Percentiles rank a stretch among this genome's conserved stretches.
These are phyloP conservation scores for Octonoba sinensis DNA, from an alignment of 2,888 invertebrate species.

Conservation along the genomic window DNA sequence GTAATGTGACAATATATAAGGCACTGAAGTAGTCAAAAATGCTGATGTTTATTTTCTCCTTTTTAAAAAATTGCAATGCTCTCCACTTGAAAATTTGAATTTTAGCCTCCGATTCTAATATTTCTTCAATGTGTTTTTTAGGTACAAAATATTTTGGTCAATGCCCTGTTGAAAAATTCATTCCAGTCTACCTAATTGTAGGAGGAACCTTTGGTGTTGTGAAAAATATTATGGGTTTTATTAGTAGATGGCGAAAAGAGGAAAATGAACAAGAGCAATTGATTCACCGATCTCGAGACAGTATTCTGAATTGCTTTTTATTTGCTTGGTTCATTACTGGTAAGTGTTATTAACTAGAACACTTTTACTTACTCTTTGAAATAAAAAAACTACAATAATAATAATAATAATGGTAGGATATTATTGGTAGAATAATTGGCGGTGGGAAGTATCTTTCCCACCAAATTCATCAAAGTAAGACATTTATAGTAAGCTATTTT, in stretches of 20 bases:
- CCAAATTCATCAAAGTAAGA: too few relatives aligned
- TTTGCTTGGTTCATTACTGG: slow-evolving; percentile 81
- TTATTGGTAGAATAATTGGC: too few relatives aligned
- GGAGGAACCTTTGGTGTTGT: slow-evolving; percentile 78
- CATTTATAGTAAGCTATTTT: too few relatives aligned
- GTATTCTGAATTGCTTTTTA: slow-evolving; percentile 76
- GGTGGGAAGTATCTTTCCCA: too few relatives aligned
- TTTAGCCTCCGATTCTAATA: not conserved
- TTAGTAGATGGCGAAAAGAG: slow-evolving; percentile 74
- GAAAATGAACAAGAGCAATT: slow-evolving; percentile 72
- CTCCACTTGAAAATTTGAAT: not conserved
- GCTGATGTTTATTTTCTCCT: too few relatives aligned
- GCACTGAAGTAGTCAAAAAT: too few relatives aligned
- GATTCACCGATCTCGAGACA: slow-evolving; percentile 50
- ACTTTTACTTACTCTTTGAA: not conserved
- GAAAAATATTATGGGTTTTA: slow-evolving; percentile 77
- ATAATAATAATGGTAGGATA: too few relatives aligned
- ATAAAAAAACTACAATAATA: too few relatives aligned
- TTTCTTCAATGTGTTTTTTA: slow-evolving; percentile 47
- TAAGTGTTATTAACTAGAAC: slow-evolving; percentile 69
- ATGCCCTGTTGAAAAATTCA: slow-evolving; percentile 78
- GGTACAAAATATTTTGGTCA: slow-evolving; percentile 77
- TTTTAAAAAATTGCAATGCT: too few relatives aligned
- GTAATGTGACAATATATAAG: too few relatives aligned
- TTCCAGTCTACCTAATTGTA: slow-evolving; percentile 79